These are phyloP conservation scores for Drosophila buzzatii DNA, from an alignment of 2,888 invertebrate species.

Conservation along the genomic window DNA sequence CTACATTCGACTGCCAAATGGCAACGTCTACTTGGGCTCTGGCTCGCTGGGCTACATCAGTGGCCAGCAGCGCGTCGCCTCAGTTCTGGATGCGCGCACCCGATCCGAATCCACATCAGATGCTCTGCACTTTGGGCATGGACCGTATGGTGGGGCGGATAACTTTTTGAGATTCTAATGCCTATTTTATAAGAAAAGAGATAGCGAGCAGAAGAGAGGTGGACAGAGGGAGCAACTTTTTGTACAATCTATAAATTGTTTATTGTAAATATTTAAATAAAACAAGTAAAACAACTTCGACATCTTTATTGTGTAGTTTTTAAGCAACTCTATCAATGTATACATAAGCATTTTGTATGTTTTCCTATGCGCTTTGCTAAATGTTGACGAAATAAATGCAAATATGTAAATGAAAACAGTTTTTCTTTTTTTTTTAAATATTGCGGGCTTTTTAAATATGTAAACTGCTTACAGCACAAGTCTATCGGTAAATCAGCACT, in stretches of 20 bases:
- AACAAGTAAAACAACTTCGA: slow-evolving; percentile 21
- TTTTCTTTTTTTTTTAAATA: neutral
- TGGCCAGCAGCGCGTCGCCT: slow-evolving; percentile 78
- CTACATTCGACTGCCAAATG: slow-evolving; percentile 84
- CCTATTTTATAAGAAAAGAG: neutral
- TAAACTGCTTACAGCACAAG: neutral
- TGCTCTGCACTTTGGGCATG: slow-evolving; percentile 83
- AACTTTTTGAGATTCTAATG: slow-evolving; percentile 66
- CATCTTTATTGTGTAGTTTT: slow-evolving; percentile 46
- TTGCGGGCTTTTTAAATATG: neutral
- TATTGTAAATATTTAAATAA: slow-evolving; percentile 73
- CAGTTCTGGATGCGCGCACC: slow-evolving; percentile 79
- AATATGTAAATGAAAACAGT: neutral
- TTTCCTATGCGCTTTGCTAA: slow-evolving; percentile 47
- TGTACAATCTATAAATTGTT: slow-evolving; percentile 48
- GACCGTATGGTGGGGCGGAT: slow-evolving; percentile 71
- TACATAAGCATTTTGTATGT: slow-evolving; percentile 35
- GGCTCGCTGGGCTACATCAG: slow-evolving; percentile 85
- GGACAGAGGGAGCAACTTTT: slow-evolving; percentile 18
- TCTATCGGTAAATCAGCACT: neutral
- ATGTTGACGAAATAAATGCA: slow-evolving; percentile 53
- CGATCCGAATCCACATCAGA: slow-evolving; percentile 80
- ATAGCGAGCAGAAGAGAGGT: neutral
- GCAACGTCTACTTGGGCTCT: slow-evolving; percentile 84
- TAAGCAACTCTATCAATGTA: slow-evolving; percentile 46